Evolutionary conservation across 2,888 invertebrate species (phyloP).

Genomic region (Alloplasta piceator): DNA sequence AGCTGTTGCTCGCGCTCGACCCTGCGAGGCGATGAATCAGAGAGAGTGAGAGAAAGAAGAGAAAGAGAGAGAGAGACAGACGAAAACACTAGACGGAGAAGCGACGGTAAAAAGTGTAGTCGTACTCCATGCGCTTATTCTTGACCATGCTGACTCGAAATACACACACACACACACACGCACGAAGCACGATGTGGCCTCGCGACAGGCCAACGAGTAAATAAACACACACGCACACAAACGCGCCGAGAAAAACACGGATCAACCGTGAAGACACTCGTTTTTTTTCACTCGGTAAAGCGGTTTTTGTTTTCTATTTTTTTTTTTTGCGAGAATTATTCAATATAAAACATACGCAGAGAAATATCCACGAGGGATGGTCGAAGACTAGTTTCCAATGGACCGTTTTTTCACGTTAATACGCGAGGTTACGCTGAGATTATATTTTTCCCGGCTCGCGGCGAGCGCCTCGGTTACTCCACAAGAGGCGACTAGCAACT

Average conservation of each 20-base stretch:
- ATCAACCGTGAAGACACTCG: conserved; percentile 22
- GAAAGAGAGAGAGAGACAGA: conserved; percentile 35
- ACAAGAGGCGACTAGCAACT: no score
- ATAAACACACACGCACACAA: conserved; percentile 60
- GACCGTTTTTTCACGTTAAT: no score
- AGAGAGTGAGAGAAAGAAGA: conserved; percentile 28
- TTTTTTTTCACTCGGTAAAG: neutral
- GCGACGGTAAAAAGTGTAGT: neutral
- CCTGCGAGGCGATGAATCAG: conserved; percentile 28
- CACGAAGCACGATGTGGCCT: conserved; percentile 59
- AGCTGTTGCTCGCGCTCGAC: no score
- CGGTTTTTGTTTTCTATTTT: neutral
- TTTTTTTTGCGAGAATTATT: neutral
- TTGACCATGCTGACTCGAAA: conserved; percentile 48
- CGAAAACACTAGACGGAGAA: neutral
- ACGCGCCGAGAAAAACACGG: conserved; percentile 57
- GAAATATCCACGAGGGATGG: no score
- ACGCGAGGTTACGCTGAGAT: no score
- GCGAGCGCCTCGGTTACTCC: neutral
- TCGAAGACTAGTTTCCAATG: no score
- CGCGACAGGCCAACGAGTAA: conserved; percentile 67
- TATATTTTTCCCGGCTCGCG: conserved; percentile 6
- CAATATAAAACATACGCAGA: no score
- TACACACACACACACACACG: neutral
- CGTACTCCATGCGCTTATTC: conserved; percentile 62